phyloP scores from a whole-genome alignment of 2,797 vertebrate species.

The Malacoctenus gilli region DNA sequence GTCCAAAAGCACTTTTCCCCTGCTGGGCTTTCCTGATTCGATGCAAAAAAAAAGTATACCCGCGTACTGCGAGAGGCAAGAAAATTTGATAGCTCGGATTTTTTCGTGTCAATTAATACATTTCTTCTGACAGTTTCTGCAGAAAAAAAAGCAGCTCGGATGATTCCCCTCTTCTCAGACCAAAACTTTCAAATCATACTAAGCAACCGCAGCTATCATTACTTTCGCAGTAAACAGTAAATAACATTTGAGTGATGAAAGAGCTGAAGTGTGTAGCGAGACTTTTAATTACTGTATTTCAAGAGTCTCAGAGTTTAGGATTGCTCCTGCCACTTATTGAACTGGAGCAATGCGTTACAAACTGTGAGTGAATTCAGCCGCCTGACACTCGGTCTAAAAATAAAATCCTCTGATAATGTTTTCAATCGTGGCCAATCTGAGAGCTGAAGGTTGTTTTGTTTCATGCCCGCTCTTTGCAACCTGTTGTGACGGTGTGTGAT shows the following conservation, averaged over 20 bases:
- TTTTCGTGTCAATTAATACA: slow-evolving; percentile 7
- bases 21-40: slow-evolving; percentile 8
- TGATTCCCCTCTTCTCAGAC: neutral
- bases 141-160: neutral
- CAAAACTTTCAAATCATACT: too few species aligned
- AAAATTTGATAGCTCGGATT: slow-evolving; percentile 4
- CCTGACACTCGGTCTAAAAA: too few species aligned
- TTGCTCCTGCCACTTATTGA: too few species aligned
- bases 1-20: slow-evolving; percentile 19
- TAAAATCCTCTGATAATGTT: too few species aligned
- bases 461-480: too few species aligned
- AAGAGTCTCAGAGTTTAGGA: too few species aligned
- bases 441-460: too few species aligned
- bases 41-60: slow-evolving; percentile 15
- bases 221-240: neutral
- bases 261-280: neutral
- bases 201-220: neutral
- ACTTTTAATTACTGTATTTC: too few species aligned
- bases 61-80: neutral
- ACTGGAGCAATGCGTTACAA: too few species aligned
- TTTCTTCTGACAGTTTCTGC: neutral
- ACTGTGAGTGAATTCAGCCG: too few species aligned
- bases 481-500: too few species aligned
- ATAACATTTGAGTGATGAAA: neutral
- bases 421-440: too few species aligned